These are phyloP conservation scores for Strix aluco DNA, from an alignment of 2,113 vertebrate genomes.

Conservation along the genomic window DNA sequence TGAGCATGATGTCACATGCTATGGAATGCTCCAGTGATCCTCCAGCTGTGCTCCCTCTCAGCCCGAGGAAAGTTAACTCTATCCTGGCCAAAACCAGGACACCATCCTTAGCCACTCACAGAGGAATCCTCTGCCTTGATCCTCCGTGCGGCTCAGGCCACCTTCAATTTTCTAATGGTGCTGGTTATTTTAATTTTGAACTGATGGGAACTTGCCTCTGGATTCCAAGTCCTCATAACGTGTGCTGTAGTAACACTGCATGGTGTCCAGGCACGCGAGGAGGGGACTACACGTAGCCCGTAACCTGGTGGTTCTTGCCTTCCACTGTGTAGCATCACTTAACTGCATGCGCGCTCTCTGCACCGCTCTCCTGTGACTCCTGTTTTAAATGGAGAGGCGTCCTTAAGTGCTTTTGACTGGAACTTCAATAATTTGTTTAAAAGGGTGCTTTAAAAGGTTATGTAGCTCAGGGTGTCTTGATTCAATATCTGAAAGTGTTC, in stretches of 20 bases:
- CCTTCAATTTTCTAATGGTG: slow-evolving; percentile 24
- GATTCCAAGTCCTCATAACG: not conserved
- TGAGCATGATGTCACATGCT: too few species aligned
- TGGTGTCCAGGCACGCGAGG: not conserved
- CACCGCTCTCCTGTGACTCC: not conserved
- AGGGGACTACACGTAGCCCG: not conserved
- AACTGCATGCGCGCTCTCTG: not conserved
- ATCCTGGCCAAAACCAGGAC: too few species aligned
- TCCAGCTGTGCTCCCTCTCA: too few species aligned
- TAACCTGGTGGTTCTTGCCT: not conserved
- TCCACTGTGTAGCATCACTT: slow-evolving; percentile 5
- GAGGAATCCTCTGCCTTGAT: not conserved
- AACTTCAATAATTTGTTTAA: not conserved
- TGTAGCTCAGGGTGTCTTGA: slow-evolving; percentile 22
- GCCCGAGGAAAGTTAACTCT: too few species aligned
- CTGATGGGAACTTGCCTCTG: slow-evolving; percentile 33
- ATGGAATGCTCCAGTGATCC: too few species aligned
- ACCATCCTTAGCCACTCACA: slow-evolving; percentile 31
- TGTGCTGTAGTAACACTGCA: not conserved
- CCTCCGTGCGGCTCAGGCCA: not conserved
- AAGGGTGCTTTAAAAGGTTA: slow-evolving; percentile 43
- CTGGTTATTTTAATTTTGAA: slow-evolving; percentile 19
- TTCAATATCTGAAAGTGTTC: not conserved
- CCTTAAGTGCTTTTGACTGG: slow-evolving; percentile 46
- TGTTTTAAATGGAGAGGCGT: not conserved